phyloP scores from a whole-genome alignment of 2,797 vertebrate species.

The Babyrousa celebensis region DNA sequence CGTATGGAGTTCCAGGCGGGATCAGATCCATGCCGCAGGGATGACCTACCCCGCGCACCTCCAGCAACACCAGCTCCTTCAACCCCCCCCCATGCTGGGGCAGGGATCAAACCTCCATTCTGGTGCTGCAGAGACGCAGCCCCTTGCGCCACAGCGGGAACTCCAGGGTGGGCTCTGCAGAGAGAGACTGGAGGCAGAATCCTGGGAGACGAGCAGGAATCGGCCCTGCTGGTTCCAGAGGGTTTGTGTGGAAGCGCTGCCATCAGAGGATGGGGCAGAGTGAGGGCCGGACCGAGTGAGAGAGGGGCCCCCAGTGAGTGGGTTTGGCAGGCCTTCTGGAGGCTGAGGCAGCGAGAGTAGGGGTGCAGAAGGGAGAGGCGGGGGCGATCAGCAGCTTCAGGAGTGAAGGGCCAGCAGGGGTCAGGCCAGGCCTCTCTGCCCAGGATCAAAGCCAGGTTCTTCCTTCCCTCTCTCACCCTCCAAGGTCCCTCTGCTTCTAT shows the following conservation, averaged over 20 bases:
- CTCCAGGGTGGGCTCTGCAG: background rate
- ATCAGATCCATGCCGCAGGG: too few species aligned
- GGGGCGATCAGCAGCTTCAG: too few species aligned
- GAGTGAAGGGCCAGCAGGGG: too few species aligned
- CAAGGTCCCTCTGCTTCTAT: too few species aligned
- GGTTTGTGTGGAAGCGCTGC: background rate
- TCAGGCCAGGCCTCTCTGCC: background rate
- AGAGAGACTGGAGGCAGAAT: fast-evolving
- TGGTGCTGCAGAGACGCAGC: too few species aligned
- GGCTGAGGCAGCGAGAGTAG: fast-evolving
- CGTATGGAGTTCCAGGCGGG: too few species aligned
- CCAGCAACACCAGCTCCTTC: too few species aligned
- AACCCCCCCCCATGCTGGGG: too few species aligned
- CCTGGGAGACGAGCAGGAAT: background rate
- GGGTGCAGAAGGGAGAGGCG: fast-evolving
- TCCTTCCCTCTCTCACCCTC: background rate
- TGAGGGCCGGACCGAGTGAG: background rate
- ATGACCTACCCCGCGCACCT: too few species aligned
- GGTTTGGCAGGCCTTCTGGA: fast-evolving
- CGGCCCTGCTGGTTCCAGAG: background rate
- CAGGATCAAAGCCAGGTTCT: background rate
- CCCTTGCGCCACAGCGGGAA: too few species aligned
- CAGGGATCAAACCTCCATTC: too few species aligned
- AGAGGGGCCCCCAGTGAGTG: fast-evolving
- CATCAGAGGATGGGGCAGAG: background rate